Percentiles rank a stretch among this genome's conserved stretches.
Evolutionary conservation across 2,113 vertebrate genomes (phyloP).

Genomic region (Piprites chloris): DNA sequence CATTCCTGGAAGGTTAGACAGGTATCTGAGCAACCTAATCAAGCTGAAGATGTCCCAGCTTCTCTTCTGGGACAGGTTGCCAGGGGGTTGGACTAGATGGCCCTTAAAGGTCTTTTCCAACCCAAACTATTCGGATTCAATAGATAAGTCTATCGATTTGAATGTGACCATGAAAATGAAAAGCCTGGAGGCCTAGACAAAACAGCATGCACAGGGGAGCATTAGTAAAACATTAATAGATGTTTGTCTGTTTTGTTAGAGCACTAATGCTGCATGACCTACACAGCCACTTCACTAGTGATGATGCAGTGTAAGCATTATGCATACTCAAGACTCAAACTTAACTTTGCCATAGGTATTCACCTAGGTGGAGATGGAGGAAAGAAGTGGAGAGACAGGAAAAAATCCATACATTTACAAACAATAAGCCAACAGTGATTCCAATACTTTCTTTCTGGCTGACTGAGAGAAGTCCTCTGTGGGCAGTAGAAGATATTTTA

Average conservation of each 20-base stretch:
- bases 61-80: neutral
- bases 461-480: neutral
- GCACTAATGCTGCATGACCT: neutral
- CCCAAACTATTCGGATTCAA: neutral
- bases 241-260: neutral
- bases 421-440: neutral
- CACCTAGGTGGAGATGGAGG: neutral
- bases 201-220: accelerated
- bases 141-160: neutral
- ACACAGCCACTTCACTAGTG: neutral
- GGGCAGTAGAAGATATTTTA: neutral
- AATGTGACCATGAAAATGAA: neutral
- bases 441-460: neutral
- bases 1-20: neutral
- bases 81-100: neutral
- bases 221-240: neutral
- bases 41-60: neutral
- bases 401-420: neutral
- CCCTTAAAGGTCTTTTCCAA: neutral
- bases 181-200: neutral
- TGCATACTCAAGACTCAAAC: neutral
- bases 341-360: neutral
- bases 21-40: neutral
- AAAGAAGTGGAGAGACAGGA: neutral
- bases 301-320: neutral